These are phyloP conservation scores for Mythimna loreyi DNA, from an alignment of 2,888 invertebrate genomes.

Conservation along the genomic window DNA sequence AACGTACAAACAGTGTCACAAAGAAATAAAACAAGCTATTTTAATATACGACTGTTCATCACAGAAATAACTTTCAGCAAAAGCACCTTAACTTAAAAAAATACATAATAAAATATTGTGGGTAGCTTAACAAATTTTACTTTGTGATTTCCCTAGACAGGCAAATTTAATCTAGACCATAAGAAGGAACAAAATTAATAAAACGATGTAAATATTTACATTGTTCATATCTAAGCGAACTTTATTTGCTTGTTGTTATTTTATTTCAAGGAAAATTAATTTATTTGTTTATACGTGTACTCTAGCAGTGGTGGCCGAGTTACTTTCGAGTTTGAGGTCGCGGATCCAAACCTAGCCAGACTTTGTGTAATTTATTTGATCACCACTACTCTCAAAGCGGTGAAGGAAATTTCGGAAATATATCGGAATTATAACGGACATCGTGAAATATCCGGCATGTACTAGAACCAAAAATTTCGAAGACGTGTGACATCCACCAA, in stretches of 20 bases:
- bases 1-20: too few species aligned
- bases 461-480: too few species aligned
- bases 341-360: too few species aligned
- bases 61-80: slow-evolving; percentile 25
- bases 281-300: neutral
- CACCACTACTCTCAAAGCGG: too few species aligned
- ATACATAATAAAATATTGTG: slow-evolving; percentile 45
- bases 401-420: too few species aligned
- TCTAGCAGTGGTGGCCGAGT: too few species aligned
- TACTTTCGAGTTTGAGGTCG: too few species aligned
- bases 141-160: slow-evolving; percentile 52
- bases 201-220: slow-evolving; percentile 39
- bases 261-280: slow-evolving; percentile 15
- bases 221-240: slow-evolving; percentile 23
- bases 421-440: too few species aligned
- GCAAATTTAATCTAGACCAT: slow-evolving; percentile 44
- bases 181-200: slow-evolving; percentile 45
- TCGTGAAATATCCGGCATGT: too few species aligned
- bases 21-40: neutral
- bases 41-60: slow-evolving; percentile 12
- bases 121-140: slow-evolving; percentile 37
- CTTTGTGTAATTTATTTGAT: too few species aligned
- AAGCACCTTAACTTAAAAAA: slow-evolving; percentile 35
- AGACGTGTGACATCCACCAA: too few species aligned
- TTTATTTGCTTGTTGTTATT: slow-evolving; percentile 8